These are phyloP conservation scores for Abrostola tripartita DNA, from an alignment of 2,888 invertebrate species.

Conservation along the genomic window DNA sequence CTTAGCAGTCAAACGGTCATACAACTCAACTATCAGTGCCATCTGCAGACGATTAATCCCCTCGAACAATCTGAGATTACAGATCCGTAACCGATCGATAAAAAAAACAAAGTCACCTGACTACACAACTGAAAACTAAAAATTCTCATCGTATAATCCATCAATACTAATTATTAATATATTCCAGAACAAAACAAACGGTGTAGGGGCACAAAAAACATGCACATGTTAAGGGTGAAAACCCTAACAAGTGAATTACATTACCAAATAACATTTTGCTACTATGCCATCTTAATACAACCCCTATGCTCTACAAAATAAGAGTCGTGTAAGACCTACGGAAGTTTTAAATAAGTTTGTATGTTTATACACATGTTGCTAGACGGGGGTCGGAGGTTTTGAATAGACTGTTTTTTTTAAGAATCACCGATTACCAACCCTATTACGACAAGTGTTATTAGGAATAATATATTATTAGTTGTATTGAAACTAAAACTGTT, in stretches of 20 bases:
- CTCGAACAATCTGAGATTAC: too few species aligned
- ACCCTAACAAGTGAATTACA: conserved; percentile 81
- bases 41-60: too few species aligned
- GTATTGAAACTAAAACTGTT: conserved; percentile 1
- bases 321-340: conserved; percentile 18
- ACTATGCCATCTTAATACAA: conserved; percentile 43
- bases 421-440: conserved; percentile 40
- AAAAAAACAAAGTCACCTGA: not conserved
- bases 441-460: conserved; percentile 47
- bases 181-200: conserved; percentile 74
- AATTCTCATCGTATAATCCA: conserved; percentile 53
- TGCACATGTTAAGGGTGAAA: conserved; percentile 82
- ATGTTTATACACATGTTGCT: conserved; percentile 84
- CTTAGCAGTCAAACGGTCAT: too few species aligned
- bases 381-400: conserved; percentile 75
- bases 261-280: conserved; percentile 58
- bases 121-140: conserved; percentile 11
- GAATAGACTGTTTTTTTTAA: conserved; percentile 64
- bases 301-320: conserved; percentile 47
- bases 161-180: conserved; percentile 68
- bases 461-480: conserved; percentile 10
- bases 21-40: too few species aligned
- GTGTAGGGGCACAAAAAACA: conserved; percentile 69
- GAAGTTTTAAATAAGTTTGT: conserved; percentile 45
- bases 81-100: not conserved